Conservation (phyloP, 2,113 vertebrate species). For the Megaceryle maxima region DNA sequence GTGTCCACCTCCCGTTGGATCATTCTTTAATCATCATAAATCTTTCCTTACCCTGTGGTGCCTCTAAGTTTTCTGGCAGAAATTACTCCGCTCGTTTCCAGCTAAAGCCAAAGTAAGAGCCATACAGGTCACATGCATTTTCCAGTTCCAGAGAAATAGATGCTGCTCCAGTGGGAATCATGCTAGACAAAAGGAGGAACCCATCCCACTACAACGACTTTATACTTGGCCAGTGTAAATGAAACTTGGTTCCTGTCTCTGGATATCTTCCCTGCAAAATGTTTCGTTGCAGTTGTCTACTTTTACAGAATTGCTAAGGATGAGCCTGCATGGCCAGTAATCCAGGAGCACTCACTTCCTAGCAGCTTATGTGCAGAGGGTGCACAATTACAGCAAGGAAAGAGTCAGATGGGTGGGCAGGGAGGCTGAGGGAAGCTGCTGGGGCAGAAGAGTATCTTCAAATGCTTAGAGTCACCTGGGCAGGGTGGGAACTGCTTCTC, state of each 20-base stretch:
- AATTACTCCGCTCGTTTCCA: slow-evolving; percentile 27
- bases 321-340: neutral
- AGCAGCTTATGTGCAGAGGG: neutral
- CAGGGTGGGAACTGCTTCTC: neutral
- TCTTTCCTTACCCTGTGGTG: neutral
- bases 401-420: neutral
- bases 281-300: neutral
- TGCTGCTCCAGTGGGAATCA: neutral
- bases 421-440: neutral
- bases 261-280: neutral
- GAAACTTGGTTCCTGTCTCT: neutral
- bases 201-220: neutral
- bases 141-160: slow-evolving; percentile 15
- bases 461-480: neutral
- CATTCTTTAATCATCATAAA: neutral
- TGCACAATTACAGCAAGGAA: accelerated
- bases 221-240: neutral
- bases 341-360: accelerated
- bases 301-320: neutral
- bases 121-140: neutral
- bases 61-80: neutral
- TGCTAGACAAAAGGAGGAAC: slow-evolving; percentile 57
- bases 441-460: neutral
- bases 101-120: neutral
- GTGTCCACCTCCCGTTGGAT: neutral